phyloP scores from a whole-genome alignment of 1,140 invertebrate species.

The Zaprionus camerounensis region DNA sequence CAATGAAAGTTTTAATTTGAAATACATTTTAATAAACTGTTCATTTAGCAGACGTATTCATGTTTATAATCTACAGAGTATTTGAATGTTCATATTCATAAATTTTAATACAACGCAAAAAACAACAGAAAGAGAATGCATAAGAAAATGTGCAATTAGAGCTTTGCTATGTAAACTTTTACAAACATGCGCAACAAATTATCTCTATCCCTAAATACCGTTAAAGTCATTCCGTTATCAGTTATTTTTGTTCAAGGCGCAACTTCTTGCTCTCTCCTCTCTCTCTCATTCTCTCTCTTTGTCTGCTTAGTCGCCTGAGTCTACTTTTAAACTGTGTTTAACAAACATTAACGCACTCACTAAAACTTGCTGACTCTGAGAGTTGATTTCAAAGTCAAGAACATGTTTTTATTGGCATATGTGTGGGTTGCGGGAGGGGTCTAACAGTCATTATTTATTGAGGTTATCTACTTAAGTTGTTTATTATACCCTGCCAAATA shows the following conservation, averaged over 20 bases:
- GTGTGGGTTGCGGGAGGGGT: neutral
- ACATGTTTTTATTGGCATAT: neutral
- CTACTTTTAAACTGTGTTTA: neutral
- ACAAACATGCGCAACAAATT: neutral
- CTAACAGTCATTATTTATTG: neutral
- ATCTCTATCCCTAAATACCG: neutral
- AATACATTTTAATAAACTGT: too few relatives aligned
- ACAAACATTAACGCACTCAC: neutral
- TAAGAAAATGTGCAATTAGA: neutral
- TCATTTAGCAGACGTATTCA: too few relatives aligned
- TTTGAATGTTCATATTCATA: too few relatives aligned
- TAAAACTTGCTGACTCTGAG: neutral
- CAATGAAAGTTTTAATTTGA: too few relatives aligned
- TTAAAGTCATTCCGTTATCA: constrained; percentile 27
- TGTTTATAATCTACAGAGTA: too few relatives aligned
- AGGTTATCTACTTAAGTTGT: constrained; percentile 33
- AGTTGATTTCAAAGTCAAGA: constrained; percentile 3
- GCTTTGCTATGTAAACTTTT: neutral
- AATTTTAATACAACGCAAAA: too few relatives aligned
- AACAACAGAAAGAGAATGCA: neutral
- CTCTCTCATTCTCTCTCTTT: neutral
- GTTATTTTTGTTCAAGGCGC: neutral
- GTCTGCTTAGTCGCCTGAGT: neutral
- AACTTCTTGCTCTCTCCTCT: constrained; percentile 1
- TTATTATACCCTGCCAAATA: constrained; percentile 13